These are phyloP conservation scores for Gonioctena quinquepunctata DNA, from an alignment of 1,140 invertebrate species.

Conservation along the genomic window DNA sequence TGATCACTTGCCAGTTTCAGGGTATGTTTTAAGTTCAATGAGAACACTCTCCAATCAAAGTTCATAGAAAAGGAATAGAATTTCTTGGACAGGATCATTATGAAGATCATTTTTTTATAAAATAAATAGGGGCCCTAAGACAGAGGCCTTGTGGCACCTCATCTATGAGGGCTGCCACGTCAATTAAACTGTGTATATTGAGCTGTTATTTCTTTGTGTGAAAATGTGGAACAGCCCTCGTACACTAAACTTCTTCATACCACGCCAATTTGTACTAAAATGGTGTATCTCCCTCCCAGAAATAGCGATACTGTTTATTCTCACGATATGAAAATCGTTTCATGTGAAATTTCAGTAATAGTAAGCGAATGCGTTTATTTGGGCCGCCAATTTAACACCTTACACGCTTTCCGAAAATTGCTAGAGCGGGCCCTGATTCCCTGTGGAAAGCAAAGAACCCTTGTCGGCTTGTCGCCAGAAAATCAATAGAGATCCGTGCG, in stretches of 20 bases:
- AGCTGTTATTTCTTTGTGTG: no score
- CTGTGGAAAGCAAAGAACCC: slow-evolving; percentile 11
- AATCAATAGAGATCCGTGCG: slow-evolving; percentile 8
- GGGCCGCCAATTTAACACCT: background rate
- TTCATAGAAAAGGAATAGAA: no score
- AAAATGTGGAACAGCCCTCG: no score
- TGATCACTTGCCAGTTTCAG: no score
- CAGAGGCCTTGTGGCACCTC: no score
- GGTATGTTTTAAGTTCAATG: no score
- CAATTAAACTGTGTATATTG: no score
- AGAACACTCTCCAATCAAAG: no score
- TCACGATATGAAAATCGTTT: background rate
- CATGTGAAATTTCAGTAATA: background rate
- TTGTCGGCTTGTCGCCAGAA: slow-evolving; percentile 7
- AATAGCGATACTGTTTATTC: background rate
- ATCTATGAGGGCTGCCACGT: no score
- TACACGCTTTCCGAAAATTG: background rate
- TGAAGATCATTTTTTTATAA: no score
- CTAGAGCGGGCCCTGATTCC: background rate
- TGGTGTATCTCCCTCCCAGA: background rate
- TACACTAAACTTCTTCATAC: background rate
- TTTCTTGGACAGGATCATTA: no score
- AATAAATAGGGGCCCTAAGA: no score
- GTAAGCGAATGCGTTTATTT: background rate
- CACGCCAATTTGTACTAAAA: background rate